These are phyloP conservation scores for Dromas ardeola DNA, from an alignment of 2,113 vertebrate genomes.

Conservation along the genomic window DNA sequence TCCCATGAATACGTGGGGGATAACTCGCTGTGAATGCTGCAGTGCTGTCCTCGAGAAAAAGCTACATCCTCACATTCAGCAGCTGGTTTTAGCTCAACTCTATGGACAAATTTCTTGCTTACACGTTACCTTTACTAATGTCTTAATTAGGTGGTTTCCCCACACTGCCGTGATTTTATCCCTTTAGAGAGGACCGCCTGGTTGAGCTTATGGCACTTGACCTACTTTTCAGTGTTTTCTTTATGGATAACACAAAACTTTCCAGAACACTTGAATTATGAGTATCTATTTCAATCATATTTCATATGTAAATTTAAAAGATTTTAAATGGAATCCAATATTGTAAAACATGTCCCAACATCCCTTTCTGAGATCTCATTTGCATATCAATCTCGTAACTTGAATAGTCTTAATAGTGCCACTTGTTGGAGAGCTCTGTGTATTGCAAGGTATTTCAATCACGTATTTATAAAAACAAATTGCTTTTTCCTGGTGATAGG, in stretches of 20 bases:
- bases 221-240: slow-evolving; percentile 36
- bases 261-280: background rate
- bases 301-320: slow-evolving; percentile 44
- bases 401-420: slow-evolving; percentile 47
- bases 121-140: background rate
- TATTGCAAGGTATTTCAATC: slow-evolving; percentile 32
- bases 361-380: slow-evolving; percentile 50
- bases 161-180: background rate
- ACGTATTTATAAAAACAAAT: slow-evolving; percentile 13
- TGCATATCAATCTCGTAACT: slow-evolving; percentile 42
- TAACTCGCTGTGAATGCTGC: background rate
- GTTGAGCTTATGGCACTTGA: slow-evolving; percentile 1
- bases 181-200: background rate
- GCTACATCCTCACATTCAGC: background rate
- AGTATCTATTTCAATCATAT: background rate
- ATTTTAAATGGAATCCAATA: slow-evolving; percentile 24
- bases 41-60: accelerated
- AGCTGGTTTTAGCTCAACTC: background rate
- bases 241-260: slow-evolving; percentile 14
- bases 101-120: background rate
- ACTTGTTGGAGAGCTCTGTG: slow-evolving; percentile 14
- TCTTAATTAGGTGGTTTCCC: slow-evolving; percentile 24
- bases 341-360: slow-evolving; percentile 66
- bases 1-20: background rate
- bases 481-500: slow-evolving; percentile 1